Evolutionary conservation across 2,113 vertebrate species (phyloP), one percentile per base, ranked within the genome.

Genomic region (Tamias sibiricus): DNA sequence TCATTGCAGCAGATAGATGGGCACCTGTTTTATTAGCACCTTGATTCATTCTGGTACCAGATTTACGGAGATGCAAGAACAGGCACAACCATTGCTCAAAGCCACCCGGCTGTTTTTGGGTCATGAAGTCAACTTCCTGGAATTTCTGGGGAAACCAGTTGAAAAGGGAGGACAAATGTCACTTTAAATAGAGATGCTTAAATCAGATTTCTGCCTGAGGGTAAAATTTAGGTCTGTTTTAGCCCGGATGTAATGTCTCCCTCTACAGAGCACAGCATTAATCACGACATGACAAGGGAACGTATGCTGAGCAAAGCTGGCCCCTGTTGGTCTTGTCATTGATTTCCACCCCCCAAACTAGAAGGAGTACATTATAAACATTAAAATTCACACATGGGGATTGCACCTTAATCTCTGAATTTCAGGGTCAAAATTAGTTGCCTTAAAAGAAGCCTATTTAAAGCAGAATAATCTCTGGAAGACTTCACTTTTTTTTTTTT

Each of bases 91-190:
- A 98, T 98, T 98, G 96, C 98, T 98, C 98, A 98, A 96, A 99
- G 98, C 98, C 98, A 96, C 95, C 93, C 95, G 98, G 97, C 98
- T 98, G 98, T 97, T 99, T 98, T 98, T 98, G 98, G 99, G 98
- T 98, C 98, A 98, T 97, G 97, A 98, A 98, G 99, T 99, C 99
- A 99, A 98, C 99, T 98, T 98, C 98, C 98, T 99, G 98, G 98
- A 98, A 99, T 99, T 99, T 99, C 98, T 98, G 98, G 99, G 98
- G 98, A 99, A 99, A 99, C 97, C 98, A 98, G 98, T 99, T 98
- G 98, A 99, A 98, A 99, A 98, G 98, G 98, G 98, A 99, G 99
- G 99, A 99, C 98, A 98, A 99, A 98, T 99, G 99, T 99, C 99
- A 99, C 98, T 98, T 98, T 98, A 98, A 99, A 99, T 98, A 98